These are phyloP conservation scores for Toxonevra muliebris DNA, from an alignment of 2,888 invertebrate species.

Conservation along the genomic window DNA sequence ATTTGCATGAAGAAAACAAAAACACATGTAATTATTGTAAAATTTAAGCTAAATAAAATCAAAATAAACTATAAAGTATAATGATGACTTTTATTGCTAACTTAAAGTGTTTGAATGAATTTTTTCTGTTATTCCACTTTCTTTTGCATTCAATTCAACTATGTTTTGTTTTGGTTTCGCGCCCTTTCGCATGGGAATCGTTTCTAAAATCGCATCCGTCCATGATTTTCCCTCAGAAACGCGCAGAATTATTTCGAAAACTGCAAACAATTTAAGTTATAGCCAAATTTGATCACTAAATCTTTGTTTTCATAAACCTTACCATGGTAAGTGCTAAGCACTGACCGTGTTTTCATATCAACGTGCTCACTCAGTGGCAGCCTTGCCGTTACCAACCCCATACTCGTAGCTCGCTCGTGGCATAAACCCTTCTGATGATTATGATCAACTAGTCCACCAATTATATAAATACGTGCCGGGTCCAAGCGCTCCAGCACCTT, in stretches of 20 bases:
- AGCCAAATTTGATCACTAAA: background rate
- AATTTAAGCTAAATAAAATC: background rate
- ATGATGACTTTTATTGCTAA: background rate
- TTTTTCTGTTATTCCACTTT: background rate
- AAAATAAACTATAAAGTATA: background rate
- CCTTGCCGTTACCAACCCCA: constrained; percentile 82
- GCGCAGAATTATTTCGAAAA: constrained; percentile 83
- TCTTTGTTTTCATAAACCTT: background rate
- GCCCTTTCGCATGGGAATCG: constrained; percentile 81
- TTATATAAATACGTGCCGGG: constrained; percentile 85
- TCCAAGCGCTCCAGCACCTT: constrained; percentile 81
- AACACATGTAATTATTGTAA: background rate
- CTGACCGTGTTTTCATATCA: constrained; percentile 90
- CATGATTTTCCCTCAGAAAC: constrained; percentile 82
- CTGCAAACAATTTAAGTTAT: constrained; percentile 66
- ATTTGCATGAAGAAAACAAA: background rate
- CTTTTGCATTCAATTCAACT: background rate
- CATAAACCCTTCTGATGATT: constrained; percentile 95
- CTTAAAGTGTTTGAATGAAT: background rate
- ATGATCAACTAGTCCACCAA: constrained; percentile 98
- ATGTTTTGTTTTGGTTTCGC: constrained; percentile 65
- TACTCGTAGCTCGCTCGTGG: constrained; percentile 79
- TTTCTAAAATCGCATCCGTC: constrained; percentile 80
- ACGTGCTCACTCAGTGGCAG: constrained; percentile 90
- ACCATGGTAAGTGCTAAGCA: constrained; percentile 96